Evolutionary conservation across 2,797 vertebrate genomes (phyloP).

Genomic region (Ctenopoma kingsleyae): DNA sequence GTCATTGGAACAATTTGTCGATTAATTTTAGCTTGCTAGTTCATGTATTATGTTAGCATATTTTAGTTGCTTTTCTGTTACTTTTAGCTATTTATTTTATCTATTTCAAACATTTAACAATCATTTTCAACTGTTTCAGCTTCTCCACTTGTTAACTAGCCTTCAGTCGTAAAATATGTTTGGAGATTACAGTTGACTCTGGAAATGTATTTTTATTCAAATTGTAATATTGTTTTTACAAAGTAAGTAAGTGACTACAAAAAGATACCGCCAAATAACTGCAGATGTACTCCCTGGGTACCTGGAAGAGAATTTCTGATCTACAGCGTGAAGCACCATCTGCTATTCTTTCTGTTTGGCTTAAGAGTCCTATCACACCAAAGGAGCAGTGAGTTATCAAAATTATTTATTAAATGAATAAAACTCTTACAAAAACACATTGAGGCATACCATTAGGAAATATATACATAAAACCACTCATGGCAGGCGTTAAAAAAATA

Average conservation of each 20-base stretch:
- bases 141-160: too few species aligned
- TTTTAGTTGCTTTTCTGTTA: too few species aligned
- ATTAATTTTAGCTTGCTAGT: too few species aligned
- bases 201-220: background rate
- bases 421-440: slow-evolving; percentile 67
- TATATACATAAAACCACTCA: slow-evolving; percentile 59
- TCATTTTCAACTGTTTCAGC: background rate
- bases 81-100: too few species aligned
- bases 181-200: too few species aligned
- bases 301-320: too few species aligned
- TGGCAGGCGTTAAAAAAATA: slow-evolving; percentile 31
- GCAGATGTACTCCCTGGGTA: too few species aligned
- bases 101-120: too few species aligned
- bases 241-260: background rate
- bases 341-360: background rate
- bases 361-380: background rate
- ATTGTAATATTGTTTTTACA: too few species aligned
- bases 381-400: slow-evolving; percentile 30
- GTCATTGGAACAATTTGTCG: too few species aligned
- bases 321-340: background rate
- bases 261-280: background rate
- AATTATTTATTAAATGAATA: slow-evolving; percentile 72
- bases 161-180: too few species aligned
- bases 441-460: slow-evolving; percentile 39
- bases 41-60: too few species aligned